phyloP scores from a whole-genome alignment of 2,888 invertebrate genomes.

The Dolichomitus sp. region DNA sequence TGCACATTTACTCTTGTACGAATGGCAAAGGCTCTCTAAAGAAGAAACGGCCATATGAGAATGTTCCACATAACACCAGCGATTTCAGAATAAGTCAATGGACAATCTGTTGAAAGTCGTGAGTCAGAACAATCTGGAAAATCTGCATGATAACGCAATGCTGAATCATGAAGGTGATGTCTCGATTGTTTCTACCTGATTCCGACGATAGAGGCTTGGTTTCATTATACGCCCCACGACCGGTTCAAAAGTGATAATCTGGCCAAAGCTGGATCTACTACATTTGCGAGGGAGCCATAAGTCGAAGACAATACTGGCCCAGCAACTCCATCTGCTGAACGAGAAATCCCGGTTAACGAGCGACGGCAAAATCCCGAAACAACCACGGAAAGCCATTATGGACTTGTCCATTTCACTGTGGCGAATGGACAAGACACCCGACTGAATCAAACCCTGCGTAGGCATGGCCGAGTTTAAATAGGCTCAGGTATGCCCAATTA shows the following conservation, averaged over 20 bases:
- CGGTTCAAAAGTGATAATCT: not conserved
- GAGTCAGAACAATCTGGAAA: not conserved
- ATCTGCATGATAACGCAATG: not conserved
- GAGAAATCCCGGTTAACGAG: constrained; percentile 49
- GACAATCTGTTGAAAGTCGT: constrained; percentile 8
- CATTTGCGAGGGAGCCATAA: not conserved
- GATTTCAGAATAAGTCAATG: constrained; percentile 25
- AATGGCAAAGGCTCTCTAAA: not conserved
- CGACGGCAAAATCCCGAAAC: constrained; percentile 1
- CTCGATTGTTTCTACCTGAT: not conserved
- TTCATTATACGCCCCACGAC: not conserved
- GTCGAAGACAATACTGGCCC: constrained; percentile 6
- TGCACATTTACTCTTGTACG: constrained; percentile 17
- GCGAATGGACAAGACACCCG: not conserved
- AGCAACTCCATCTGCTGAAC: not conserved
- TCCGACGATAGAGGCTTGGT: not conserved
- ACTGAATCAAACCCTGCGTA: not conserved
- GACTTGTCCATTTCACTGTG: not conserved
- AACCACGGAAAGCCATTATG: constrained; percentile 4
- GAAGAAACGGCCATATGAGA: constrained; percentile 6
- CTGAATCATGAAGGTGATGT: not conserved
- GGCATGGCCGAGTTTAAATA: not conserved
- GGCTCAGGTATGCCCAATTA: not conserved
- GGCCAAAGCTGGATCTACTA: not conserved
- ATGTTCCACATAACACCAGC: constrained; percentile 8